Evolutionary conservation across 2,113 vertebrate species (phyloP), one percentile per base, ranked within the genome.

Genomic region (Malurus melanocephalus): DNA sequence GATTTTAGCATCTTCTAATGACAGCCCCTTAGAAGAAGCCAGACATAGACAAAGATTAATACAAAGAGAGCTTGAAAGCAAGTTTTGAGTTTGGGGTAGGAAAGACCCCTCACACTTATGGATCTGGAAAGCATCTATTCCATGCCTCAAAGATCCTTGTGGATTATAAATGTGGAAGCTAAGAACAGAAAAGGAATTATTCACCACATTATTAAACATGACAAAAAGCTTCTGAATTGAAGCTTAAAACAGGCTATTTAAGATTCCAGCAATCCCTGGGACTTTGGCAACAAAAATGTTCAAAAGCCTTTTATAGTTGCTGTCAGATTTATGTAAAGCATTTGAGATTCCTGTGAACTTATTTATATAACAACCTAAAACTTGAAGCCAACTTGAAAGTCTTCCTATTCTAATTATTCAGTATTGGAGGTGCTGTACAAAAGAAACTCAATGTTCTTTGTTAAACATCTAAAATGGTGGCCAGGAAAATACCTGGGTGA

Each of bases 291-390:
- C 96, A 96, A 96, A 97, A 97, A 97, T 96, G 96, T 97, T 97
- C 97, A 97, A 97, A 98, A 97, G 96, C 96, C 96, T 98, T 98
- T 97, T 97, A 98, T 96, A 97, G 97, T 94, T 96, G 96, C 96
- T 98, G 97, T 98, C 97, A 97, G 94, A 97, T 97, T 97, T 97
- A 94, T 96, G 96, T 97, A 97, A 97, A 96, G 96, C 96, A 95
- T 97, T 96, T 97, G 97, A 96, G 92, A 97, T 96, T 96, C 95
- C 94, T 97, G 88, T 97, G 96, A 97, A 98, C 96, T 96, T 98
- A 97, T 97, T 98, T 97, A 98, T 97, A 96, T 97, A 98, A 97
- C 96, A 97, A 97, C 94, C 95, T 96, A 95, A 97, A 97, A 96
- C 95, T 97, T 96, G 96, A 96, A 96, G 89, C 94, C 30, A 94